Evolutionary conservation across 2,113 vertebrate genomes (phyloP).

Genomic region (Halichoeres trimaculatus): DNA sequence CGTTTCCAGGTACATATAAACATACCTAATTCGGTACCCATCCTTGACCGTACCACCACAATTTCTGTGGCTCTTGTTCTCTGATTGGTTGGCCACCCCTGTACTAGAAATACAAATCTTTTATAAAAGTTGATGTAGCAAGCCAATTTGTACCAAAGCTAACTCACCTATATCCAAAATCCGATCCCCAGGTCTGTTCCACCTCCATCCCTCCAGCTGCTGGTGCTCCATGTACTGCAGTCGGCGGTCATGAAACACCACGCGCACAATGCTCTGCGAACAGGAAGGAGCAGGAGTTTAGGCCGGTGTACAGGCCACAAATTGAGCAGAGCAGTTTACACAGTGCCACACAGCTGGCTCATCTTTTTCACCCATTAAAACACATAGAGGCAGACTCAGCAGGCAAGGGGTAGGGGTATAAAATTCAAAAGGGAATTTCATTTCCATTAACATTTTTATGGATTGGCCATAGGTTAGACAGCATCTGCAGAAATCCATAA

Average conservation of each 20-base stretch:
- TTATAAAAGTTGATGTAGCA: too few relatives aligned
- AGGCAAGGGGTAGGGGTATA: background rate
- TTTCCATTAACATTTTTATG: background rate
- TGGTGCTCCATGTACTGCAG: conserved; percentile 95
- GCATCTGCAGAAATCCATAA: background rate
- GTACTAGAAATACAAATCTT: too few relatives aligned
- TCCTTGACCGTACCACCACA: too few relatives aligned
- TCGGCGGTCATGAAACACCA: conserved; percentile 94
- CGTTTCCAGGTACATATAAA: too few relatives aligned
- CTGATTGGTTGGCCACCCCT: too few relatives aligned
- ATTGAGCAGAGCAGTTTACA: background rate
- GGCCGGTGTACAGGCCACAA: background rate
- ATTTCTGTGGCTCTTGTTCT: too few relatives aligned
- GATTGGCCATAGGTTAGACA: background rate
- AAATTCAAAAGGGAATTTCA: conserved; percentile 12
- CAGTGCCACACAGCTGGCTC: conserved; percentile 20
- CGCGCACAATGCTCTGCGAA: conserved; percentile 91
- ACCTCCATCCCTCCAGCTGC: conserved; percentile 95
- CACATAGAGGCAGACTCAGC: background rate
- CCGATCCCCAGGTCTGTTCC: conserved; percentile 94
- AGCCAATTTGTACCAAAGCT: too few relatives aligned
- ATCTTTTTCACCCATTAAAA: conserved; percentile 6
- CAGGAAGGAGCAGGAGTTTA: conserved; percentile 32
- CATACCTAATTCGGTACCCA: too few relatives aligned
- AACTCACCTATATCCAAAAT: conserved; percentile 93